Base-by-base conservation (phyloP, 2,888 invertebrate genomes). In the Heteromyza rotundicornis region DNA sequence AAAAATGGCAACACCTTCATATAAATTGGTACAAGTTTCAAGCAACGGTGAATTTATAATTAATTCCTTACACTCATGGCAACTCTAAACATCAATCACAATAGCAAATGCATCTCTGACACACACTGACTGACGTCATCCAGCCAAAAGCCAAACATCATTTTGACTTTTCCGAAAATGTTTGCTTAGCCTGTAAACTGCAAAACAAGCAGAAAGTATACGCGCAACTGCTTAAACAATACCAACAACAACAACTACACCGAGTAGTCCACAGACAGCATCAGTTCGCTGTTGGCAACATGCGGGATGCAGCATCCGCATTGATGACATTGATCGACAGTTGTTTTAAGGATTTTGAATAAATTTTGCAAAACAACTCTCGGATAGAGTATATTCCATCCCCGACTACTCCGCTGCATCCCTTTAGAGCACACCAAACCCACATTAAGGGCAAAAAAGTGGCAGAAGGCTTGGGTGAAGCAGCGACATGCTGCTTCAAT, bases 291-390 rank as follows among this genome's bases (percentile, higher is more conserved):
- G 27, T 27, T 27, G 27, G 7, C 27, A 27, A 27, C 27, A 27
- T 55, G 35, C 49, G n/a, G 50, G 47, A 20, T 17, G 19, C 53
- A 22, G 19, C 20, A 24, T 54, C 27, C 19, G 8, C 19, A 27
- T 54, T 2, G 55, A 40, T 64, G 70, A 66, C 68, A 68, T 69
- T 72, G 75, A 74, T 68, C 68, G 75, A 75, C 70, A 72, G 63
- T 27, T 54, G 59, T 57, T 57, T 36, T 55, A 36, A 44, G 32
- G 14, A 36, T 57, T 60, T 49, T 60, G 60, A 56, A 63, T 63
- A 63, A 19, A 63, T 57, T 49, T 57, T 20, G 27, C 49, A 20
- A 47, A 36, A 16, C 44, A 32, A 27, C 55, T 49, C 49, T 55
- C 23, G 40, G 60, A 27, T 50, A 47, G 56, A 22, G 49, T n/a